Conservation (phyloP, 1,140 invertebrate genomes). For the Zaprionus gabonicus region DNA sequence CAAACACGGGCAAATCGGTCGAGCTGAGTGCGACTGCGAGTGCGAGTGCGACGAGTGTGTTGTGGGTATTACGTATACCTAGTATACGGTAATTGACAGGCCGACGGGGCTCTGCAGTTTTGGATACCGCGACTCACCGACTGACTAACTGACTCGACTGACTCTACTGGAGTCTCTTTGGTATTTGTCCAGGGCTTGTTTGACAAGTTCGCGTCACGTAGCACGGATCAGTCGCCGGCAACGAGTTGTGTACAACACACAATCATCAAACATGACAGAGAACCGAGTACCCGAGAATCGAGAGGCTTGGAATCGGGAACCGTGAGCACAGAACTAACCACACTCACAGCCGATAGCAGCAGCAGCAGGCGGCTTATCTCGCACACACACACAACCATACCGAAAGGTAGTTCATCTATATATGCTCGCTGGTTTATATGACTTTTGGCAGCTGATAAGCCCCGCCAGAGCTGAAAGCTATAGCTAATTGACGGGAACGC, state of each 20-base stretch:
- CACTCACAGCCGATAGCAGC: constrained; percentile 42
- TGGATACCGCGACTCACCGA: constrained; percentile 18
- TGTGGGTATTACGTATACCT: constrained; percentile 10
- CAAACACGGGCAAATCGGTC: constrained; percentile 56
- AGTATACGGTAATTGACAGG: constrained; percentile 45
- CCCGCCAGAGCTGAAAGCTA: constrained; percentile 36
- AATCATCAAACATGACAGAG: constrained; percentile 67
- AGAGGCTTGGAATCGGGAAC: constrained; percentile 16
- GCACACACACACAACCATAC: constrained; percentile 24
- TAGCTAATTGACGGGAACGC: constrained; percentile 66
- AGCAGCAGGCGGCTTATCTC: constrained; percentile 59
- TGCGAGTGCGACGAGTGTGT: constrained; percentile 13
- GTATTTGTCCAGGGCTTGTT: constrained; percentile 74
- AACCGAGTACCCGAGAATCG: constrained; percentile 27
- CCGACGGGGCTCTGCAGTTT: constrained; percentile 33
- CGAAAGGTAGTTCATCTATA: constrained; percentile 20
- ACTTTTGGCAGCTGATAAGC: constrained; percentile 77
- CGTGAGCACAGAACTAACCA: constrained; percentile 4
- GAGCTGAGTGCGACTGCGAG: constrained; percentile 51
- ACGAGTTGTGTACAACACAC: constrained; percentile 73
- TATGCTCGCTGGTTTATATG: constrained; percentile 61
- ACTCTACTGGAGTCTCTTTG: constrained; percentile 8
- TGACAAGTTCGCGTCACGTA: constrained; percentile 77
- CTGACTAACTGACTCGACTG: constrained; percentile 2
- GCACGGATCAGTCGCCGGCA: constrained; percentile 69